A percentile compares a stretch with the other conserved stretches of the same genome.
Conservation (phyloP, 2,888 invertebrate species). For the Tethea ocularis region DNA sequence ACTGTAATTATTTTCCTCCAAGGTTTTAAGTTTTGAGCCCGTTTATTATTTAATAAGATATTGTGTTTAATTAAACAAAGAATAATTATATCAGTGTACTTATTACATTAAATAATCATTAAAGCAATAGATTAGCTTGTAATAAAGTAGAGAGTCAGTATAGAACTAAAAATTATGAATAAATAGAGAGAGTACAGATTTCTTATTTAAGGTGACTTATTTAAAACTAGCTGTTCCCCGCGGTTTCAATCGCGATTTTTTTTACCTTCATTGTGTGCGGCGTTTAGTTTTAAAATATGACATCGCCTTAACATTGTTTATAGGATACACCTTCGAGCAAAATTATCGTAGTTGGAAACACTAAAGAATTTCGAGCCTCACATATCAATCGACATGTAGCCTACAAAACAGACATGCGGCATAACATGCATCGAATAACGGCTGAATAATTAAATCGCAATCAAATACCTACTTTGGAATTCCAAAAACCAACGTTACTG, state of each 20-base stretch:
- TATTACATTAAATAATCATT: background rate
- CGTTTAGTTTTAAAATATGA: too few relatives aligned
- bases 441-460: slow-evolving; percentile 71
- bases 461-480: slow-evolving; percentile 67
- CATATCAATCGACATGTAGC: slow-evolving; percentile 33
- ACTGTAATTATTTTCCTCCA: slow-evolving; percentile 60
- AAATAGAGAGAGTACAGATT: background rate
- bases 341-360: background rate
- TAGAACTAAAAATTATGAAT: background rate
- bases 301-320: background rate
- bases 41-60: slow-evolving; percentile 40
- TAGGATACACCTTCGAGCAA: background rate
- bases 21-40: slow-evolving; percentile 43
- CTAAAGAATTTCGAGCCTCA: background rate
- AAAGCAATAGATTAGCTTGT: background rate
- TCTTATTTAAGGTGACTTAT: too few relatives aligned
- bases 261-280: too few relatives aligned
- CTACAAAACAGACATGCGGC: slow-evolving; percentile 35
- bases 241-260: too few relatives aligned
- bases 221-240: too few relatives aligned
- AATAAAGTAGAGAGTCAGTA: background rate
- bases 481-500: slow-evolving; percentile 55
- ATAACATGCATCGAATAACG: slow-evolving; percentile 51
- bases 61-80: slow-evolving; percentile 8
- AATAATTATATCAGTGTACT: background rate